Evolutionary conservation across 2,113 vertebrate species (phyloP).

Genomic region (Pedionomus torquatus): DNA sequence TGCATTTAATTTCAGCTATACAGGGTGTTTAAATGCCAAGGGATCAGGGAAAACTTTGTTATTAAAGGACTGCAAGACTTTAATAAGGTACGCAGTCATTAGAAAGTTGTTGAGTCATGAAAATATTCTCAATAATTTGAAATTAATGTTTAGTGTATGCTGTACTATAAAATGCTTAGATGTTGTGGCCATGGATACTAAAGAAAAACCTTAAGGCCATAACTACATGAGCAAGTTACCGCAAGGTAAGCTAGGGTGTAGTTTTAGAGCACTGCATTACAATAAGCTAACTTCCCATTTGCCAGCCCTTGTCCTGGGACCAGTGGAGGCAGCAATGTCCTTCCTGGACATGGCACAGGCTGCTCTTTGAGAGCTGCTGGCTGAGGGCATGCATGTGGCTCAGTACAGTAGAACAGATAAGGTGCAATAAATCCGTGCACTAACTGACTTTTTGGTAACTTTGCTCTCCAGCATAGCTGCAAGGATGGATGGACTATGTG

Average conservation of each 20-base stretch:
- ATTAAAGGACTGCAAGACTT: slow-evolving; percentile 53
- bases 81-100: slow-evolving; percentile 48
- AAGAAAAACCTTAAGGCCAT: slow-evolving; percentile 55
- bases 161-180: slow-evolving; percentile 50
- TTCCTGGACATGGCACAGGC: not conserved
- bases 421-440: not conserved
- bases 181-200: slow-evolving; percentile 46
- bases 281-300: slow-evolving; percentile 13
- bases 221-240: slow-evolving; percentile 44
- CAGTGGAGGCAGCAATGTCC: not conserved
- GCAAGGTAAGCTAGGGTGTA: slow-evolving; percentile 26
- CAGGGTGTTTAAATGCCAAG: slow-evolving; percentile 33
- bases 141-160: slow-evolving; percentile 53
- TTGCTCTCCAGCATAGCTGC: not conserved
- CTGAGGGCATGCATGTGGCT: not conserved
- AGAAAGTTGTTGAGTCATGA: slow-evolving; percentile 65
- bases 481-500: not conserved
- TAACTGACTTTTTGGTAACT: not conserved
- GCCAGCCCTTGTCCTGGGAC: not conserved
- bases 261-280: slow-evolving; percentile 10
- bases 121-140: slow-evolving; percentile 64
- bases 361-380: not conserved
- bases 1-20: slow-evolving; percentile 33
- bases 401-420: not conserved
- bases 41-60: slow-evolving; percentile 39